phyloP scores from a whole-genome alignment of 2,888 invertebrate species.

The Protonemura montana region DNA sequence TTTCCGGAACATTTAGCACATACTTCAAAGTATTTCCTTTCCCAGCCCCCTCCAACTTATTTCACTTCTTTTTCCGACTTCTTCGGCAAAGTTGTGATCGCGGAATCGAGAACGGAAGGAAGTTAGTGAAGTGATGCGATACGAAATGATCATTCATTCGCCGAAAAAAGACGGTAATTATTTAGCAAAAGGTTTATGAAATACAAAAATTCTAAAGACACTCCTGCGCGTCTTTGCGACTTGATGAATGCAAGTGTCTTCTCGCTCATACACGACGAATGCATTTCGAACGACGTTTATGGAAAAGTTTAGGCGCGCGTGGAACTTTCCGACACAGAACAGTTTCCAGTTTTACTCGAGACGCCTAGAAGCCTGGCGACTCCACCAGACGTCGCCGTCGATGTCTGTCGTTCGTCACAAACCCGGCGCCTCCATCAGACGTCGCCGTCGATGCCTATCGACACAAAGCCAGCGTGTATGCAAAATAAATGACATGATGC shows the following conservation, averaged over 20 bases:
- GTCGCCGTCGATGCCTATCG: not conserved
- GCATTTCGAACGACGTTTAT: not conserved
- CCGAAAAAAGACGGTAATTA: slow-evolving; percentile 39
- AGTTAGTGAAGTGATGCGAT: slow-evolving; percentile 39
- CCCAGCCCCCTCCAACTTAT: slow-evolving; percentile 35
- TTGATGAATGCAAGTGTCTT: not conserved
- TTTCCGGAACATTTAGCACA: slow-evolving; percentile 63
- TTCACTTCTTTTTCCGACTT: slow-evolving; percentile 41
- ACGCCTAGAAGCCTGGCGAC: not conserved
- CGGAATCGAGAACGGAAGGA: slow-evolving; percentile 41
- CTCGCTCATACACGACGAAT: not conserved
- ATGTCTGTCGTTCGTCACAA: no score
- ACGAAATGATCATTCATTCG: slow-evolving; percentile 37
- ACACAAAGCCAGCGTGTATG: not conserved
- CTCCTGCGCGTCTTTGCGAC: slow-evolving; percentile 9
- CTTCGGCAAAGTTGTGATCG: slow-evolving; percentile 42
- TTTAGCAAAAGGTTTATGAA: slow-evolving; percentile 35
- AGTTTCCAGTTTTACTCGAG: not conserved
- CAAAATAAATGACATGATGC: not conserved
- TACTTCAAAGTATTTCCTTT: slow-evolving; percentile 60
- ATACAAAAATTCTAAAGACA: slow-evolving; percentile 36
- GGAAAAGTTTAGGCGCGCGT: not conserved
- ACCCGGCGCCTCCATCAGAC: no score
- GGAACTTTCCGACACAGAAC: not conserved
- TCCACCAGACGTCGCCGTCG: no score